Conservation (phyloP, 1,140 invertebrate species). For the Artemia franciscana region DNA sequence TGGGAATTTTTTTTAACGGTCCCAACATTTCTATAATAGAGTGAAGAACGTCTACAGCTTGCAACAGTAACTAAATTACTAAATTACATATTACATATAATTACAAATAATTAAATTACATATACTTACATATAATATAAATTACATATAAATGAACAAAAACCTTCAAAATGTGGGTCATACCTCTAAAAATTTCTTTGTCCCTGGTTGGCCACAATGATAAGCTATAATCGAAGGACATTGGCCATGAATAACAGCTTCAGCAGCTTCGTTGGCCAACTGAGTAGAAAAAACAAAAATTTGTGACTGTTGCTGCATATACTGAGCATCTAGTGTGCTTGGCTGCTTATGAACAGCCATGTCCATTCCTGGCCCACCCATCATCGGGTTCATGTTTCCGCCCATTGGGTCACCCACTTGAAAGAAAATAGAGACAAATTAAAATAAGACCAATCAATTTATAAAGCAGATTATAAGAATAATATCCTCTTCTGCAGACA, state of each 20-base stretch:
- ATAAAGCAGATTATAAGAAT: not conserved
- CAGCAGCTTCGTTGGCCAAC: slow-evolving; percentile 80
- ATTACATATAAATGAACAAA: no score
- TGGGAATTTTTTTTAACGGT: no score
- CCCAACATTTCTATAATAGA: no score
- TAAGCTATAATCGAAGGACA: slow-evolving; percentile 79
- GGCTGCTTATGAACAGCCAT: slow-evolving; percentile 32
- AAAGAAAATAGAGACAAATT: not conserved
- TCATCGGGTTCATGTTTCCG: slow-evolving; percentile 2
- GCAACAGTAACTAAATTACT: no score
- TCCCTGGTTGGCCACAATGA: slow-evolving; percentile 79
- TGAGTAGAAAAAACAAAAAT: slow-evolving; percentile 91
- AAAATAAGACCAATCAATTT: not conserved
- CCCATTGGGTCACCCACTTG: slow-evolving; percentile 7
- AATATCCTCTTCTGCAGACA: slow-evolving; percentile 1
- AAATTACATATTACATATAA: no score
- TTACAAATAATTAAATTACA: no score
- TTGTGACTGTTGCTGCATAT: slow-evolving; percentile 88
- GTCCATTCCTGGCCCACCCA: not conserved
- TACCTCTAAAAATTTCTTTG: slow-evolving; percentile 83
- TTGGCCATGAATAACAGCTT: slow-evolving; percentile 64
- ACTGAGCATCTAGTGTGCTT: slow-evolving; percentile 43
- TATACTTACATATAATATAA: no score
- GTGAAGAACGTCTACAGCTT: no score
- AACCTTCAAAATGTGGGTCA: slow-evolving; percentile 4